Base-by-base conservation (phyloP, 2,888 invertebrate genomes). In the Meliscaeva auricollis region DNA sequence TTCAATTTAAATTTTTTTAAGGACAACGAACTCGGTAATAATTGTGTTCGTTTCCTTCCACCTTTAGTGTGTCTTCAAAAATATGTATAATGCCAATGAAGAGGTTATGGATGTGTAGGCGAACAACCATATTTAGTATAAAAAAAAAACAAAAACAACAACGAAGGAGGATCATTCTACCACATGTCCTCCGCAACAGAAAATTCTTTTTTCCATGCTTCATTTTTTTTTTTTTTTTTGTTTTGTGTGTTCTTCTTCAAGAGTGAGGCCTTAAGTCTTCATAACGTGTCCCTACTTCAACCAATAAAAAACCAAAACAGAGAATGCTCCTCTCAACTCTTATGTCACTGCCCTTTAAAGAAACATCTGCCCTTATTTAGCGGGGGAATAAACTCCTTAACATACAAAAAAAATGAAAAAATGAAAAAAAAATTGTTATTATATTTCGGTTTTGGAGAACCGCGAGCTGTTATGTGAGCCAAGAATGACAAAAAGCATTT, bases 381-480 rank as follows among this genome's bases (percentile, higher is more conserved):
- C 64, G 68, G 76, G 85, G 81, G 81, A 77, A 77, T 85, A 85
- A 81, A 80, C 85, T 85, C 73, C 77, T 81, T 77, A 32, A n/a
- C 48, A 20, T 8, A 32, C 30, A 35, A 11, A 35, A 35, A 11
- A 66, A 35, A 4, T 30, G 2, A 30, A 32, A 3, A 54, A 1
- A 44, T n/a, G n/a, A 11, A 44, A 68, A 72, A 76, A 72, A 75
- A 70, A 72, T 80, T 81, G 81, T 81, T 85, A 72, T 76, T 64
- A 76, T 81, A 77, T 81, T 58, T 85, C 50, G 54, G 60, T 81
- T 32, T 80, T 73, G 68, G 72, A 68, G 68, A 75, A 75, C 41
- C 64, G 66, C 72, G 52, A 30, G 46, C 58, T 56, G 56, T 56
- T 56, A 35, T 56, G 11, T 35, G 35, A 56, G 17, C 35, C 26